A percentile compares a stretch with the other conserved stretches of the same genome.
phyloP scores from a whole-genome alignment of 2,888 invertebrate species.

The Linhomoeus sp. region DNA sequence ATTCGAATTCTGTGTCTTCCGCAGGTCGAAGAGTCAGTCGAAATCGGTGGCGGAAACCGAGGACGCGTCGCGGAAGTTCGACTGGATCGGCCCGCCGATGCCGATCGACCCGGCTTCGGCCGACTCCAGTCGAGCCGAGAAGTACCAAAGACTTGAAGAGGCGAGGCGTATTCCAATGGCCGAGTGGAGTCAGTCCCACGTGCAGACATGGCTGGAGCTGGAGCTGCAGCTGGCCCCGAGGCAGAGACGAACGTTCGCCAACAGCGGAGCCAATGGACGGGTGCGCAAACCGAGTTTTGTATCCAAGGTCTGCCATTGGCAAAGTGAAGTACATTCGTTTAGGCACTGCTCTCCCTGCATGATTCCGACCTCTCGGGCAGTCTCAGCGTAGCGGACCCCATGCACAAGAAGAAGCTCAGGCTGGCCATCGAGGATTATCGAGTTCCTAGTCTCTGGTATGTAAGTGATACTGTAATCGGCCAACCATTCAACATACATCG shows the following conservation, averaged over 20 bases:
- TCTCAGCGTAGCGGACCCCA: constrained; percentile 67
- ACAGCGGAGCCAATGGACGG: constrained; percentile 86
- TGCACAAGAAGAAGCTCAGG: constrained; percentile 75
- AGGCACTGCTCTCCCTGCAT: constrained; percentile 72
- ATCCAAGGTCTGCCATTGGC: neutral
- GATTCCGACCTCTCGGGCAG: constrained; percentile 76
- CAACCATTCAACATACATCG: no score
- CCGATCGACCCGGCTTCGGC: neutral
- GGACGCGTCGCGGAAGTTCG: no score
- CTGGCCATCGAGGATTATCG: constrained; percentile 79
- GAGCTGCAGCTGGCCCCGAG: constrained; percentile 85
- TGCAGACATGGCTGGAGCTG: constrained; percentile 79
- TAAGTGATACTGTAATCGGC: neutral
- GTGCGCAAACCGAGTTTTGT: constrained; percentile 34
- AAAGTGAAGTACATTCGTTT: constrained; percentile 27
- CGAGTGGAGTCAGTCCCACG: constrained; percentile 74
- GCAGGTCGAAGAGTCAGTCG: no score
- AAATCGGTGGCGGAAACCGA: no score
- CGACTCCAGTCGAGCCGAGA: constrained; percentile 42
- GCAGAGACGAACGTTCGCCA: constrained; percentile 58
- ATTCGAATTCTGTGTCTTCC: no score
- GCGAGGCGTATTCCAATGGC: constrained; percentile 57
- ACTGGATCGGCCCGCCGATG: no score
- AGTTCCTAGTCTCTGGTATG: constrained; percentile 54
- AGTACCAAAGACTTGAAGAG: constrained; percentile 53